Percentiles rank a stretch among this genome's conserved stretches.
phyloP scores from a whole-genome alignment of 2,113 vertebrate genomes.

The Nasalis larvatus region DNA sequence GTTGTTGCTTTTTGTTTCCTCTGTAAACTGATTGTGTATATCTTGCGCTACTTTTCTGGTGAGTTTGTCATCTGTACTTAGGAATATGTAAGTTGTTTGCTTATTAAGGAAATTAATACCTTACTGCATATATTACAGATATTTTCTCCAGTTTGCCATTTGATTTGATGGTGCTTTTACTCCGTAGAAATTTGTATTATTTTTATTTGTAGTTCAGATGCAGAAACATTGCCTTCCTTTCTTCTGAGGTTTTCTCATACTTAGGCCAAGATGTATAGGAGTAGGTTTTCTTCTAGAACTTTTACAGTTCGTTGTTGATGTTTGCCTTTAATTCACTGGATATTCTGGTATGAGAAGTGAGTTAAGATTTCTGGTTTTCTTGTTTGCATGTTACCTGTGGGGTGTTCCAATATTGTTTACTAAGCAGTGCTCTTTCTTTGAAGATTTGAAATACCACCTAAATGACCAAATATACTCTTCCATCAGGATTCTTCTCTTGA shows the following conservation, averaged over 20 bases:
- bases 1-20: background rate
- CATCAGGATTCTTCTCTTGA: background rate
- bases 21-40: background rate
- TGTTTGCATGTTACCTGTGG: background rate
- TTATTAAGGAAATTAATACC: background rate
- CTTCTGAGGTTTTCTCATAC: background rate
- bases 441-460: background rate
- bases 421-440: background rate
- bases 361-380: background rate
- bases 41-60: background rate
- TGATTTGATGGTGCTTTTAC: background rate
- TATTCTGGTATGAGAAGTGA: background rate
- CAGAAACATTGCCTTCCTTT: background rate
- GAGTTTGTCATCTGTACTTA: background rate
- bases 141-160: background rate
- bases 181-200: background rate
- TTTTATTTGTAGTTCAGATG: background rate
- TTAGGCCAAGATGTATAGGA: background rate
- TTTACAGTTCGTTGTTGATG: background rate
- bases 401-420: background rate
- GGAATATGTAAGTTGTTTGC: background rate
- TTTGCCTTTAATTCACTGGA: background rate
- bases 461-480: background rate
- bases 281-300: background rate
- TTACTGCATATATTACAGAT: background rate